Evolutionary conservation across 1,140 invertebrate genomes (phyloP).

Genomic region (Apocrypta bakeri): DNA sequence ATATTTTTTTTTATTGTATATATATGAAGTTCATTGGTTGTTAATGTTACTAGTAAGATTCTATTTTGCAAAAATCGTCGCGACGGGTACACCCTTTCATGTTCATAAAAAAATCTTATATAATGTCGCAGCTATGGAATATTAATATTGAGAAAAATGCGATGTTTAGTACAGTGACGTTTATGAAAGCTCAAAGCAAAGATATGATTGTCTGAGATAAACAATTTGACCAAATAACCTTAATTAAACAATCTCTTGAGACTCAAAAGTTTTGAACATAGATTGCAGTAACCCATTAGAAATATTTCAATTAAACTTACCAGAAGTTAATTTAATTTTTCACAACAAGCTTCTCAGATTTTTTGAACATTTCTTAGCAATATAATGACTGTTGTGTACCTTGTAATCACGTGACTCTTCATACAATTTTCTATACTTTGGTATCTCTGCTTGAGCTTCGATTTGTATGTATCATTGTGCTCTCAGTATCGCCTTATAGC

Average conservation of each 20-base stretch:
- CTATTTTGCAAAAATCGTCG: constrained; percentile 29
- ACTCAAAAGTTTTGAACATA: background rate
- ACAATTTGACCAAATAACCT: background rate
- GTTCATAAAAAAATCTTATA: background rate
- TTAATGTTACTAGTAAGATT: constrained; percentile 45
- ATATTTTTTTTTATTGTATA: constrained; percentile 69
- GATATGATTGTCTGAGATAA: background rate
- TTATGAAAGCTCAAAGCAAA: background rate
- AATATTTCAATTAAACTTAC: background rate
- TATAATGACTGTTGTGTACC: background rate
- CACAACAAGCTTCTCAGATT: background rate
- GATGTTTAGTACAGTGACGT: background rate
- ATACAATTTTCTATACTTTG: constrained; percentile 23
- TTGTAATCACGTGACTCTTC: background rate
- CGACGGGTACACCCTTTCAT: constrained; percentile 5
- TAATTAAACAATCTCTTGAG: too few relatives aligned
- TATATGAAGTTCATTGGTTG: constrained; percentile 60
- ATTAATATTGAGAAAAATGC: background rate
- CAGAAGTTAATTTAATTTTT: background rate
- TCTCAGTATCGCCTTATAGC: background rate
- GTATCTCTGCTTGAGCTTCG: constrained; percentile 11
- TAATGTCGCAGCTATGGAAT: too few relatives aligned
- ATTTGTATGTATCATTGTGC: background rate
- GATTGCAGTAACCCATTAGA: background rate
- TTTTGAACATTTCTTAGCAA: background rate